Conservation (phyloP, 2,888 invertebrate genomes). For the Heliconius sara region DNA sequence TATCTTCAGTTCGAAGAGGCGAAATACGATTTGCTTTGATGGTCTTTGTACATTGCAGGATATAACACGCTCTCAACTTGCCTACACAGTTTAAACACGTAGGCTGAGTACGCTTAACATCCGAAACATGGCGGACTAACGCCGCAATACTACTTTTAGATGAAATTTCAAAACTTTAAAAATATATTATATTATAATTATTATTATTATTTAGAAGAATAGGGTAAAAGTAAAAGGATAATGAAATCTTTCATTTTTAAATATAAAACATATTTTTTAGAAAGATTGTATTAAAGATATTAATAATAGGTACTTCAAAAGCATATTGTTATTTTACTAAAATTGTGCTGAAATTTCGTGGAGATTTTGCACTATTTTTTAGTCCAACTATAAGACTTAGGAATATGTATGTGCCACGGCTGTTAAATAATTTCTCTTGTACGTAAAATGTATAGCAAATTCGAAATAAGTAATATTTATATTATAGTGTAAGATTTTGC, state of each 20-base stretch:
- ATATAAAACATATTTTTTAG: no score
- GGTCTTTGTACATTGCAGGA: slow-evolving; percentile 17
- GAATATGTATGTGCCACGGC: no score
- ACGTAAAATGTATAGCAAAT: no score
- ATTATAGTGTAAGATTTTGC: no score
- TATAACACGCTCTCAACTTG: slow-evolving; percentile 32
- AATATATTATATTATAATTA: background rate
- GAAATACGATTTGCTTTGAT: slow-evolving; percentile 25
- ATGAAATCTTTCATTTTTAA: no score
- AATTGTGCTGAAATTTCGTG: no score
- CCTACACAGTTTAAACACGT: slow-evolving; percentile 40
- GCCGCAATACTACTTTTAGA: slow-evolving; percentile 38
- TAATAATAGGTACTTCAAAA: background rate
- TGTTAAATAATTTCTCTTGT: no score
- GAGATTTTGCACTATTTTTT: no score
- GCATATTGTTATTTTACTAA: background rate
- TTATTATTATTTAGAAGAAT: no score
- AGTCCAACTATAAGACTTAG: no score
- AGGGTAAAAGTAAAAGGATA: no score
- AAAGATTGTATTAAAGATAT: background rate
- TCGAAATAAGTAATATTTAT: no score
- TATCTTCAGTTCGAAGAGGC: background rate
- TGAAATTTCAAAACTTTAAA: slow-evolving; percentile 37
- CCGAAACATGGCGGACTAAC: slow-evolving; percentile 43
- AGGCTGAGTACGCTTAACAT: slow-evolving; percentile 41